phyloP scores from a whole-genome alignment of 1,140 invertebrate species.

The Rhopalosiphum padi region DNA sequence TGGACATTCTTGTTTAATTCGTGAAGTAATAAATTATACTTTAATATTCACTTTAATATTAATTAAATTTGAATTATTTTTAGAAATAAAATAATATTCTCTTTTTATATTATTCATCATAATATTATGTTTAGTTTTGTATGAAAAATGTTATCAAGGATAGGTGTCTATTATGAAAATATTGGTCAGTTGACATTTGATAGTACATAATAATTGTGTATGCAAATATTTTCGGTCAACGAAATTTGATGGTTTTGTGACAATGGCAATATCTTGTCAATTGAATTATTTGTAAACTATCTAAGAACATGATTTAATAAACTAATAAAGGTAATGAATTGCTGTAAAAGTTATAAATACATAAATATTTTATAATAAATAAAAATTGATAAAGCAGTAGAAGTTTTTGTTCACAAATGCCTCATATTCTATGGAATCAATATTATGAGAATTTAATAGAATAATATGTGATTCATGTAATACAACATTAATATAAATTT shows the following conservation, averaged over 20 bases:
- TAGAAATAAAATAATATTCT: too few relatives aligned
- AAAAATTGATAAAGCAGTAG: not conserved
- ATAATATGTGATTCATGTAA: not conserved
- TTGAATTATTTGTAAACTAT: not conserved
- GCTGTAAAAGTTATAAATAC: not conserved
- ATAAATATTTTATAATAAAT: not conserved
- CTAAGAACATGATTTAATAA: not conserved
- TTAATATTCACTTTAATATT: too few relatives aligned
- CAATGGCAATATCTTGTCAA: not conserved
- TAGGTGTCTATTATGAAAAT: not conserved
- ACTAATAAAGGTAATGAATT: not conserved
- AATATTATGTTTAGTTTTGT: too few relatives aligned
- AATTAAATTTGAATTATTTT: too few relatives aligned
- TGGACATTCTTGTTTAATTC: not conserved
- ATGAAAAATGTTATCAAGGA: too few relatives aligned
- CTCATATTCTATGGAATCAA: too few relatives aligned
- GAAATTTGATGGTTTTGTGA: not conserved
- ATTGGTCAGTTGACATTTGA: not conserved
- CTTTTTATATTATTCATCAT: too few relatives aligned
- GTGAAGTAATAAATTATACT: not conserved
- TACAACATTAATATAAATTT: too few relatives aligned
- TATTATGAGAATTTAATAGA: not conserved
- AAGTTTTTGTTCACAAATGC: not conserved
- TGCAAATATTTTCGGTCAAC: not conserved
- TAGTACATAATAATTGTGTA: not conserved